phyloP scores from a whole-genome alignment of 2,888 invertebrate species.

The Slavum lentiscoides region DNA sequence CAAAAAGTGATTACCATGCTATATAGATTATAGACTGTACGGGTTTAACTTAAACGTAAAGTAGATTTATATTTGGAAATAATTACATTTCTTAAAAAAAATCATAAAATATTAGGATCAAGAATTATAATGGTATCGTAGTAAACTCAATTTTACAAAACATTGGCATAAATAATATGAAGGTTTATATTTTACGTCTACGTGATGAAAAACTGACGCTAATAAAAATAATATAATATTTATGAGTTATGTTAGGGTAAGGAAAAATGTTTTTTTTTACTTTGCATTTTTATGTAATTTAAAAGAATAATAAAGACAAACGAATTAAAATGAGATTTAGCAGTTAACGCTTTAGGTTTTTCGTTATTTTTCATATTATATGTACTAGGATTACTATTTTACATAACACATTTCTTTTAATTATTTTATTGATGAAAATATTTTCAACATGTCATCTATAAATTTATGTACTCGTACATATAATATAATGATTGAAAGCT shows the following conservation, averaged over 20 bases:
- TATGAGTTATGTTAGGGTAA: background rate
- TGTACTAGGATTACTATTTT: no score
- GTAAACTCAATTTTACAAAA: background rate
- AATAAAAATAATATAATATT: constrained; percentile 7
- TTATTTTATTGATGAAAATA: no score
- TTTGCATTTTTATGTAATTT: no score
- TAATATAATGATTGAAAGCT: background rate
- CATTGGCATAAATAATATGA: background rate
- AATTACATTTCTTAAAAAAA: background rate
- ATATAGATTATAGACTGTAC: no score
- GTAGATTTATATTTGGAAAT: no score
- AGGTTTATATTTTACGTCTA: background rate
- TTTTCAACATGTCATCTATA: background rate
- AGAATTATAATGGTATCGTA: background rate
- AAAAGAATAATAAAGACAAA: no score
- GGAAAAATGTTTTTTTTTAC: background rate
- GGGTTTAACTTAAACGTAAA: background rate
- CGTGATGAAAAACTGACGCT: background rate
- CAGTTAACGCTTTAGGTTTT: no score
- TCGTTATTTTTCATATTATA: no score
- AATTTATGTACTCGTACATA: background rate
- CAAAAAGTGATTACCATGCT: background rate
- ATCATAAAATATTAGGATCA: no score
- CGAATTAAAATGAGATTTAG: no score
- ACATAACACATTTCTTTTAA: no score